phyloP scores from a whole-genome alignment of 2,797 vertebrate genomes.

The Phataginus tricuspis region DNA sequence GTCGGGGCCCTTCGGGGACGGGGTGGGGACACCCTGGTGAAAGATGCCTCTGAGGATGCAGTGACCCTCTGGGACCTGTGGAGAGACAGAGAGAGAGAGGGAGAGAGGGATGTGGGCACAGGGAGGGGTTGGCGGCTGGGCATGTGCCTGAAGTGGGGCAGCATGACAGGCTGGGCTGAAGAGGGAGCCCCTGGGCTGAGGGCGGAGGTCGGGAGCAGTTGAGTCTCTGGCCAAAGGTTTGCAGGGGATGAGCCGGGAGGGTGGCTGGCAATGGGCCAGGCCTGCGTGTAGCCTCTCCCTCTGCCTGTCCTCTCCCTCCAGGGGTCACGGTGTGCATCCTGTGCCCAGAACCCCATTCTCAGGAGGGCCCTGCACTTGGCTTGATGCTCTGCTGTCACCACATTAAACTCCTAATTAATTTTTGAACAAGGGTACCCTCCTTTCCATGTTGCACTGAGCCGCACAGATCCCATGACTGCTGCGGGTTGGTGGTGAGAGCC shows the following conservation, averaged over 20 bases:
- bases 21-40: neutral
- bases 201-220: neutral
- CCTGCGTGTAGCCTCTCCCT: neutral
- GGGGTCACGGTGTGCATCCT: neutral
- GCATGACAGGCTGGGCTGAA: neutral
- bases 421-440: neutral
- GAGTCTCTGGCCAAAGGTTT: too few species aligned
- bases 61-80: neutral
- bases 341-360: neutral
- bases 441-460: neutral
- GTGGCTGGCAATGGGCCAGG: neutral
- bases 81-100: neutral
- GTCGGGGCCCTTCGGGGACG: neutral
- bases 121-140: too few species aligned
- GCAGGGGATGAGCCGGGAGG: neutral
- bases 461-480: accelerated
- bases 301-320: too few species aligned
- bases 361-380: neutral
- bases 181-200: neutral
- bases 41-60: neutral
- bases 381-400: neutral
- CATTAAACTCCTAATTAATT: neutral
- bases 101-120: neutral
- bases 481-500: neutral
- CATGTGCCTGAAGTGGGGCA: neutral